Conservation (phyloP, 2,113 vertebrate genomes). For the Harpagus bidentatus region DNA sequence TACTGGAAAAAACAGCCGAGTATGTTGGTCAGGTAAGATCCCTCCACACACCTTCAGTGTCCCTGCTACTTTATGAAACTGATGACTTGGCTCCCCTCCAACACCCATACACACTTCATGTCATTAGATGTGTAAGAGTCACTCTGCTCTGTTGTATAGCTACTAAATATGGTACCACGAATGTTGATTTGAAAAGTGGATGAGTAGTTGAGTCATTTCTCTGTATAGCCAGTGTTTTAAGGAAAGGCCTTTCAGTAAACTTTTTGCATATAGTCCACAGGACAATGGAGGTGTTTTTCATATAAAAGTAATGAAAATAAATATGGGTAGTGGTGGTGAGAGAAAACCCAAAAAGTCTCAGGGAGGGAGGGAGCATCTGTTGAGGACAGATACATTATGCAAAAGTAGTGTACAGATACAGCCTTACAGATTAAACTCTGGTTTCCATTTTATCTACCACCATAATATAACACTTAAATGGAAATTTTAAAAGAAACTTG, state of each 20-base stretch:
- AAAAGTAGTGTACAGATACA: not conserved
- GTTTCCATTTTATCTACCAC: not conserved
- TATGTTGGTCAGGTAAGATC: not conserved
- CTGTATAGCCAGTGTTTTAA: not conserved
- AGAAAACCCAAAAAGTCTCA: not conserved
- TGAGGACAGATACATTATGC: not conserved
- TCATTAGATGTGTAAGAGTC: not conserved
- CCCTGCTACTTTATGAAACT: not conserved
- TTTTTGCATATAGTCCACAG: not conserved
- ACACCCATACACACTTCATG: not conserved
- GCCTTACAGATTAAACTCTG: not conserved
- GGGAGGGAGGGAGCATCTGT: not conserved
- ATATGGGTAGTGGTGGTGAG: not conserved
- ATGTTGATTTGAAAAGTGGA: not conserved
- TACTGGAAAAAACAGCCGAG: not conserved
- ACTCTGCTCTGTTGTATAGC: not conserved
- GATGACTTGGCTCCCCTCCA: not conserved
- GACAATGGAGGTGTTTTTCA: not conserved
- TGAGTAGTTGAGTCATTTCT: not conserved
- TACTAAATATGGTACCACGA: not conserved
- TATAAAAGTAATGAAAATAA: not conserved
- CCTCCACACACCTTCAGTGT: not conserved
- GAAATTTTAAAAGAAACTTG: not conserved
- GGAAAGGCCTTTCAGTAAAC: not conserved
- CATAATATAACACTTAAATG: not conserved